Conservation (phyloP, 2,113 vertebrate species). For the Anser brachyrhynchus region DNA sequence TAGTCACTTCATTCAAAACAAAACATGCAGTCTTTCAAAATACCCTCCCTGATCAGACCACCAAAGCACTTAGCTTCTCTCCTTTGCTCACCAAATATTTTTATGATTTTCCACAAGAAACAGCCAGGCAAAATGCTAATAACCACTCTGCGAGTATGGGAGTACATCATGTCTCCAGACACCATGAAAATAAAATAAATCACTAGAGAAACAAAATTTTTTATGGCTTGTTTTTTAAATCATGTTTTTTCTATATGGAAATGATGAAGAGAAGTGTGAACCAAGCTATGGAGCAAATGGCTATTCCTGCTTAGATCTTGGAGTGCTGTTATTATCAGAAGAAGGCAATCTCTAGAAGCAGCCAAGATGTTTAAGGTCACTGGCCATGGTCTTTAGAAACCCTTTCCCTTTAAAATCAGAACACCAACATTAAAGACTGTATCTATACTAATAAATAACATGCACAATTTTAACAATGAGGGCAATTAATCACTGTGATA, state of each 20-base stretch:
- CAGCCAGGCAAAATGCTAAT: slow-evolving; percentile 69
- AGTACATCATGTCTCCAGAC: slow-evolving; percentile 67
- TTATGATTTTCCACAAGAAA: slow-evolving; percentile 80
- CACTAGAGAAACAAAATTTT: slow-evolving; percentile 17
- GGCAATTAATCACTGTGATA: not conserved
- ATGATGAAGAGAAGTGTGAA: slow-evolving; percentile 20
- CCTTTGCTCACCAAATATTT: slow-evolving; percentile 77
- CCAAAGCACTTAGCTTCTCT: slow-evolving; percentile 74
- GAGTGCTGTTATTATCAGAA: not conserved
- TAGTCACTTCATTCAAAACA: slow-evolving; percentile 54
- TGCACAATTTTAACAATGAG: not conserved
- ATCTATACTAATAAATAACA: not conserved
- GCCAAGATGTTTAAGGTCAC: not conserved
- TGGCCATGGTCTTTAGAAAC: not conserved
- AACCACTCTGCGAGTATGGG: slow-evolving; percentile 71
- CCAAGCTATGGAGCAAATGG: not conserved
- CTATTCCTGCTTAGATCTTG: slow-evolving; percentile 13
- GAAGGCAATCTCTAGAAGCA: not conserved
- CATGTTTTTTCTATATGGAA: slow-evolving; percentile 59
- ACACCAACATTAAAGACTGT: not conserved
- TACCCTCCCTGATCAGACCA: slow-evolving; percentile 74
- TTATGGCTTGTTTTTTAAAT: slow-evolving; percentile 67
- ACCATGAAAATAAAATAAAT: slow-evolving; percentile 57
- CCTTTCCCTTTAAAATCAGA: slow-evolving; percentile 6
- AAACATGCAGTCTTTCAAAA: slow-evolving; percentile 57